These are phyloP conservation scores for Aporophyla nigra DNA, from an alignment of 2,888 invertebrate species.

Conservation along the genomic window DNA sequence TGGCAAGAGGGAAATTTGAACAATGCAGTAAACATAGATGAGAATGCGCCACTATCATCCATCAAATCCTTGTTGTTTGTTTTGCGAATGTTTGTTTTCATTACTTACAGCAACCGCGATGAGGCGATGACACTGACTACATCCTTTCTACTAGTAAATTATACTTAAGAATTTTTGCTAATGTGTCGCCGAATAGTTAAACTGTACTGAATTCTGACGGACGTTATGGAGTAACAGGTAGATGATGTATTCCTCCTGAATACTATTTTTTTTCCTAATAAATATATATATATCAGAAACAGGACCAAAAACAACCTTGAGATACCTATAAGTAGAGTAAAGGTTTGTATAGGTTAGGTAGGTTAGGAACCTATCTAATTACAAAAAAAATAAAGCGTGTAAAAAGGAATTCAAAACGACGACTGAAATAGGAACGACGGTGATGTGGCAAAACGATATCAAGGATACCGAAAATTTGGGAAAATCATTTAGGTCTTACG, in stretches of 20 bases:
- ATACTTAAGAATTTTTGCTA: neutral
- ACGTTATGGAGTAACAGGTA: neutral
- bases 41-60: constrained; percentile 74
- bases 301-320: neutral
- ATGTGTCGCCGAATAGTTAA: neutral
- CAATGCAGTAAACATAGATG: constrained; percentile 81
- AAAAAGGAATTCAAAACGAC: neutral
- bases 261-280: too few relatives aligned
- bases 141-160: constrained; percentile 17
- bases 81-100: constrained; percentile 64
- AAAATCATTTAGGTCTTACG: neutral
- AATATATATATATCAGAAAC: too few relatives aligned
- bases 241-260: too few relatives aligned
- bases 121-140: constrained; percentile 8
- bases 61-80: constrained; percentile 67
- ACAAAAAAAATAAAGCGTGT: too few relatives aligned
- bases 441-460: neutral
- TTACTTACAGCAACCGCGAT: constrained; percentile 42
- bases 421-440: neutral
- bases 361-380: too few relatives aligned
- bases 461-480: neutral
- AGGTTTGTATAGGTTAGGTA: neutral
- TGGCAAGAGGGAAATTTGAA: constrained; percentile 85
- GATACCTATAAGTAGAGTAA: neutral
- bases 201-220: neutral